Conservation (phyloP, 2,113 vertebrate genomes). For the Martes martes region DNA sequence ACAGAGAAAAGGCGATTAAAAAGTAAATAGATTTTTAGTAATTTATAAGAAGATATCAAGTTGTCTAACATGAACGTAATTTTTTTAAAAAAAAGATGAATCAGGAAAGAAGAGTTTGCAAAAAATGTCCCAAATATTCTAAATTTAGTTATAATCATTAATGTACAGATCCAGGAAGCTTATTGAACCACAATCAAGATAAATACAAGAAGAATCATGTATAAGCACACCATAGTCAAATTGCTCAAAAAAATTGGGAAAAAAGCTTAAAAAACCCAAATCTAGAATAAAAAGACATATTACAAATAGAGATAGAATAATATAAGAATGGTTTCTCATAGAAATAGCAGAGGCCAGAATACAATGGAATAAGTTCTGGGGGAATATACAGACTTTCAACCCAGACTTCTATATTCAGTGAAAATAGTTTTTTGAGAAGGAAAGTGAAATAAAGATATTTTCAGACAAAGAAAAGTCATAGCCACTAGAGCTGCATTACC, state of each 20-base stretch:
- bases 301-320: neutral
- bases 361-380: neutral
- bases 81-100: neutral
- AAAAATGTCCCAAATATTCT: neutral
- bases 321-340: neutral
- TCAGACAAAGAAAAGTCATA: neutral
- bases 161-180: neutral
- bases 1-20: neutral
- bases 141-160: neutral
- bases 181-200: neutral
- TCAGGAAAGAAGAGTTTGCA: neutral
- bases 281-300: neutral
- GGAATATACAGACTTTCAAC: neutral
- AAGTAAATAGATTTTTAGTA: neutral
- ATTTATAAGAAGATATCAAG: neutral
- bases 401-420: neutral
- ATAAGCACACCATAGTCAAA: neutral
- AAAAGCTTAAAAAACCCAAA: neutral
- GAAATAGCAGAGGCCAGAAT: neutral
- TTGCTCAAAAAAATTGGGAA: neutral
- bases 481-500: neutral
- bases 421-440: neutral
- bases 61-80: neutral
- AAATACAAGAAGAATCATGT: neutral
- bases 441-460: neutral